Evolutionary conservation across 2,888 invertebrate species (phyloP), one percentile per base, ranked within the genome.

Genomic region (Plagodis dolabraria): DNA sequence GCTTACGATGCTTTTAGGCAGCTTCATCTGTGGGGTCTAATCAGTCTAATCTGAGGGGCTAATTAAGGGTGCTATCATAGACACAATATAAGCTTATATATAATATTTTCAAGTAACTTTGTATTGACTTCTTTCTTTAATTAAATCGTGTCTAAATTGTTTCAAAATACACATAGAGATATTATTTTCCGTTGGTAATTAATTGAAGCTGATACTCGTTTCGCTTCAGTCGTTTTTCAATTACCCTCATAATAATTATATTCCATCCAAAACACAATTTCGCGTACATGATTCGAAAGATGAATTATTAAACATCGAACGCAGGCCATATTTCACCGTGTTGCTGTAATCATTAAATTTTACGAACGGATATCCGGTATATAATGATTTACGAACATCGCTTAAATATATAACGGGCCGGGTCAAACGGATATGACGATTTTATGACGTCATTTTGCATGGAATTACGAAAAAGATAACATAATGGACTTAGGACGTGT

Each of bases 271-370:
- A 43, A 35, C 33, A n/a, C 12, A 52, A 45, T 36, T 45, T 52
- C 10, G 22, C 33, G 11, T 44, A 52, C 36, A 53, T 40, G 33
- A 38, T 8, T 34, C 57, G 47, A 53, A 34, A 51, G 45, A 40
- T 60, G 63, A 61, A 65, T 68, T 58, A 65, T 61, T 61, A 55
- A 64, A 57, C 57, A 55, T 50, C 48, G 50, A 34, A 50, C 38
- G 36, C 54, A 12, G 34, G 61, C 63, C 51, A 61, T 64, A 57
- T 60, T 60, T 65, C 67, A 67, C 53, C 51, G 22, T 33, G 7
- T 47, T 43, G 33, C 35, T 34, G 61, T 63, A 64, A 68, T 68
- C 62, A 65, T 68, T 64, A 64, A 63, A 68, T 64, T 65, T 65
- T 60, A 65, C 64, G 58, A 46, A 60, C 57, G 58, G 53, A 51